These are phyloP conservation scores for Miltochrista miniata DNA, from an alignment of 2,888 invertebrate species.

Conservation along the genomic window DNA sequence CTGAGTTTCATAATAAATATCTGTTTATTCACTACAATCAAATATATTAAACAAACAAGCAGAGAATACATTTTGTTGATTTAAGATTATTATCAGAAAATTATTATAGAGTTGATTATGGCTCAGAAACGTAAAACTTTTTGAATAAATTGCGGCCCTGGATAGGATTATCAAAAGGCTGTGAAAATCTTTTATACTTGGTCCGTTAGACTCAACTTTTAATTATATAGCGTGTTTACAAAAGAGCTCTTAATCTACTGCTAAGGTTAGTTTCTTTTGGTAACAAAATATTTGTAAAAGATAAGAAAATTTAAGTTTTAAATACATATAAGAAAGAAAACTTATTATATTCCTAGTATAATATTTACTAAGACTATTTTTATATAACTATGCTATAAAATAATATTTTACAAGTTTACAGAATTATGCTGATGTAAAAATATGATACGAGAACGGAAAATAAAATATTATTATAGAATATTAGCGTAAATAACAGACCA, in stretches of 20 bases:
- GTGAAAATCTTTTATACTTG: constrained; percentile 27
- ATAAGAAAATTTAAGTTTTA: not conserved
- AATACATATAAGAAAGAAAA: no score
- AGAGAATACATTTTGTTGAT: constrained; percentile 24
- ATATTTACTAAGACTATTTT: no score
- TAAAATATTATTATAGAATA: no score
- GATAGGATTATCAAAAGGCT: constrained; percentile 25
- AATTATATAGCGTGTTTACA: constrained; percentile 11
- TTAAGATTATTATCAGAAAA: constrained; percentile 31
- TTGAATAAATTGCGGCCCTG: constrained; percentile 19
- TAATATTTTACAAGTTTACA: no score
- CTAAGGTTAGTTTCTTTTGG: not conserved
- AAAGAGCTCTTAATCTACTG: constrained; percentile 16
- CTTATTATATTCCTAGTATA: no score
- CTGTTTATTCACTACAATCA: no score
- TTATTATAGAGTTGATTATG: constrained; percentile 27
- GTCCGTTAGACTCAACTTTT: constrained; percentile 16
- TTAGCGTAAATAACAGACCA: no score
- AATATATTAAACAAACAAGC: not conserved
- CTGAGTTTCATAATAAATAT: no score
- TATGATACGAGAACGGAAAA: no score
- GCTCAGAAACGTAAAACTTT: constrained; percentile 25
- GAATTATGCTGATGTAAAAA: no score
- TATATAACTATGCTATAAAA: no score
- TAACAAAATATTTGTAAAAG: not conserved